Percentiles rank a stretch among this genome's conserved stretches.
phyloP scores from a whole-genome alignment of 2,888 invertebrate genomes.

The Drosophila quinaria region DNA sequence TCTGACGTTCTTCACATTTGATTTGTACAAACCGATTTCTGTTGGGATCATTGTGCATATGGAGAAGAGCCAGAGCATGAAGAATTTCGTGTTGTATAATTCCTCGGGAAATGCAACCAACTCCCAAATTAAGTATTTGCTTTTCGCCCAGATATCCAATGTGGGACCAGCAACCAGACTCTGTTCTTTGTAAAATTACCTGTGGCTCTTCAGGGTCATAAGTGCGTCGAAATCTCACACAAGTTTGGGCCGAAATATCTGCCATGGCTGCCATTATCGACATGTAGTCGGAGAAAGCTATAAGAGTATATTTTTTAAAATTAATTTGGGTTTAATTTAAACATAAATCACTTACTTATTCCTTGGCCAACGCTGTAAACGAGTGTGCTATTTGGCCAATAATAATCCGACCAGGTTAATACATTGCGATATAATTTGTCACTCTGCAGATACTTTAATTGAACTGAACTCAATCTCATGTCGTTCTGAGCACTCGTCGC shows the following conservation, averaged over 20 bases:
- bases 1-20: slow-evolving; percentile 77
- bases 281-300: slow-evolving; percentile 19
- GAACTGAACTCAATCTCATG: slow-evolving; percentile 26
- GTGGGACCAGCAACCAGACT: slow-evolving; percentile 90
- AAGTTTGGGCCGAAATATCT: slow-evolving; percentile 45
- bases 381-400: slow-evolving; percentile 51
- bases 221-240: slow-evolving; percentile 51
- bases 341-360: slow-evolving; percentile 29
- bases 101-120: slow-evolving; percentile 62
- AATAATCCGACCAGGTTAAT: slow-evolving; percentile 25
- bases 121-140: slow-evolving; percentile 61
- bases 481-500: slow-evolving; percentile 15
- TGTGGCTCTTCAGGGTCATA: slow-evolving; percentile 15
- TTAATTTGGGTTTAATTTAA: background rate
- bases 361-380: slow-evolving; percentile 47
- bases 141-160: slow-evolving; percentile 88
- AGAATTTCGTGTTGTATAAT: slow-evolving; percentile 91
- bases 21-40: slow-evolving; percentile 89
- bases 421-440: slow-evolving; percentile 15
- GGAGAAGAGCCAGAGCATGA: slow-evolving; percentile 91
- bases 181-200: slow-evolving; percentile 5
- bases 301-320: background rate
- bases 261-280: slow-evolving; percentile 48
- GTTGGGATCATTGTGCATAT: slow-evolving; percentile 91
- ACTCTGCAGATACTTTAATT: slow-evolving; percentile 16